Base-by-base conservation (phyloP, 1,140 invertebrate species). In the Halictus rubicundus region DNA sequence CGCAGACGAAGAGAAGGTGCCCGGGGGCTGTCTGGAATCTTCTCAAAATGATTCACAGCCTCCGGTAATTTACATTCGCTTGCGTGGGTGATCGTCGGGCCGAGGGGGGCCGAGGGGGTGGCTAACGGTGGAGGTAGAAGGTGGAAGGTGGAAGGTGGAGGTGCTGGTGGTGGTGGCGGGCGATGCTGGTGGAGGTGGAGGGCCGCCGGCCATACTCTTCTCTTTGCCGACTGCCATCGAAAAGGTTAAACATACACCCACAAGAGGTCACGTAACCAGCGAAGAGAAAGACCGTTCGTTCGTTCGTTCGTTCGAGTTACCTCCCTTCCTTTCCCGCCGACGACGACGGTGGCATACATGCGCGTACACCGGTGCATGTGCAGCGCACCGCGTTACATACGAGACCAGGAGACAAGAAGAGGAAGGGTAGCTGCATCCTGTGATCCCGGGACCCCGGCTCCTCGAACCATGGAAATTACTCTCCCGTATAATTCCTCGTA, bases 191-290 rank as follows among this genome's bases (percentile, higher is more conserved):
- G 52, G 27, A 32, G 21, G 27, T 37, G 46, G 66, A 49, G 76
- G 32, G 68, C 80, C 78, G 87, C 82, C 75, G 86, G 81, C 84
- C 82, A 70, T 82, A 87, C 80, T 82, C 78, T 76, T 65, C 68
- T 83, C 82, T 82, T 88, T 83, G 86, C 85, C 82, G 80, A 83
- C 84, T 89, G 85, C 88, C 89, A 90, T 91, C 88, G 88, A 88
- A 91, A 90, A 93, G 92, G 92, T 92, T 93, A 92, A 93, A 92
- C 91, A 91, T 90, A 92, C 89, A 92, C 90, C 90, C 89, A 92
- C 90, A 76, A 86, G 85, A 85, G 89, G 89, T 90, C 90, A 89
- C 87, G 86, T 89, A 88, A 86, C 86, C 86, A 76, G 78, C 64
- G 68, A 60, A 75, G 84, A 85, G 80, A 86, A 85, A 86, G 84